Base-by-base conservation (phyloP, 2,888 invertebrate species). In the Meteorus cinctellus region DNA sequence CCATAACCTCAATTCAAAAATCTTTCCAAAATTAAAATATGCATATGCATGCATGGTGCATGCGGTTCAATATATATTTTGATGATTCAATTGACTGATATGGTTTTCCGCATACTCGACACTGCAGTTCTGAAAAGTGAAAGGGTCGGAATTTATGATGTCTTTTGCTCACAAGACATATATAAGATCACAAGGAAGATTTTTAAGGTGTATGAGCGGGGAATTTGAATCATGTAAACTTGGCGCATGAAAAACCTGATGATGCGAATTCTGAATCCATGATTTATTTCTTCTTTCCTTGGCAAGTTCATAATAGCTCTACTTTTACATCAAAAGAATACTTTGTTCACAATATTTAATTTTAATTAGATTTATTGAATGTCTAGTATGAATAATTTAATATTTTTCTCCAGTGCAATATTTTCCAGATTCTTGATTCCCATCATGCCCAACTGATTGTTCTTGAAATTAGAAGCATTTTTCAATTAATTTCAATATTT, bases 321-420 rank as follows among this genome's bases (percentile, higher is more conserved):
- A 48, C 16, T 48, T n/a, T 48, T 48, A 48, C 48, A 48, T 48
- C n/a, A n/a, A 48, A 48, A 48, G 48, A n/a, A 48, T 48, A 48
- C 14, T 48, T 48, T n/a, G 10, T 48, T 48, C 48, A 48, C 48
- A 48, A 48, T 48, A n/a, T n/a, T 48, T 48, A n/a, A n/a, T 48
- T 48, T 48, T n/a, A 48, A n/a, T n/a, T 16, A 48, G 16, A n/a
- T 48, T 48, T 14, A 48, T 48, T 16, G n/a, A 48, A 48, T 48
- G n/a, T 14, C 48, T 48, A 48, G 4, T n/a, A 48, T 48, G 16
- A 48, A 48, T 48, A 48, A n/a, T 48, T 48, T n/a, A 48, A 48
- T 48, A 4, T n/a, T 48, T 48, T 48, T 48, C 14, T 16, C 4
- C 12, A 41, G 8, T 2, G 12, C 2, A 12, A 41, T 12, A 41